phyloP scores from a whole-genome alignment of 2,113 vertebrate species.

The Camelus dromedarius region DNA sequence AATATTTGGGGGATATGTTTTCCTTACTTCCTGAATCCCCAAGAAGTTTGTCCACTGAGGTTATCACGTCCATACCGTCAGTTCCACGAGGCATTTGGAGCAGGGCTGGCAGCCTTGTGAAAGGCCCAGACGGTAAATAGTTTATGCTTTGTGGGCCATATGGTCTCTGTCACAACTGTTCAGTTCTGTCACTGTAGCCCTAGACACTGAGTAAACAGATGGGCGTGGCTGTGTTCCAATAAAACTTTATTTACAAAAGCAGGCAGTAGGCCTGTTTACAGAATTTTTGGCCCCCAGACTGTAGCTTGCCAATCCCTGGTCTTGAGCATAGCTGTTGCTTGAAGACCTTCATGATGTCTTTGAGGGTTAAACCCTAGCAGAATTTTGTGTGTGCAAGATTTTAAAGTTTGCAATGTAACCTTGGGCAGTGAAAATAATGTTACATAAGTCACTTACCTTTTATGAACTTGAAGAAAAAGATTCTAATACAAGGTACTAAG shows the following conservation, averaged over 20 bases:
- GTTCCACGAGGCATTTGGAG: neutral
- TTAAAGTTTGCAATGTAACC: slow-evolving; percentile 14
- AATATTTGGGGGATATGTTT: slow-evolving; percentile 20
- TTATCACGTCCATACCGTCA: neutral
- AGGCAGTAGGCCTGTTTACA: neutral
- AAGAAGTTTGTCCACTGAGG: neutral
- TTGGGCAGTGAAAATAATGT: neutral
- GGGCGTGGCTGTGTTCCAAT: neutral
- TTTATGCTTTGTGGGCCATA: neutral
- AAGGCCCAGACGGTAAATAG: slow-evolving; percentile 18
- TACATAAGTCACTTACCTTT: neutral
- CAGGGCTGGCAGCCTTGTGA: neutral
- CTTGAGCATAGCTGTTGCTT: neutral
- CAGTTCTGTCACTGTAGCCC: neutral
- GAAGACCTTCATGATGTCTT: neutral
- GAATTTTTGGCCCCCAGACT: neutral
- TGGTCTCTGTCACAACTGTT: neutral
- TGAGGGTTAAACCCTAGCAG: neutral
- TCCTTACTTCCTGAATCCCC: neutral
- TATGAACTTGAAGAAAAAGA: slow-evolving; percentile 17
- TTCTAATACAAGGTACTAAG: neutral
- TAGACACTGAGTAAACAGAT: slow-evolving; percentile 2
- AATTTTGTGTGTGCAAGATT: neutral
- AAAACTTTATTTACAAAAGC: slow-evolving; percentile 59
- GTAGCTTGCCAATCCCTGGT: neutral